phyloP scores from a whole-genome alignment of 2,888 invertebrate genomes.

The Phengaris alcon region DNA sequence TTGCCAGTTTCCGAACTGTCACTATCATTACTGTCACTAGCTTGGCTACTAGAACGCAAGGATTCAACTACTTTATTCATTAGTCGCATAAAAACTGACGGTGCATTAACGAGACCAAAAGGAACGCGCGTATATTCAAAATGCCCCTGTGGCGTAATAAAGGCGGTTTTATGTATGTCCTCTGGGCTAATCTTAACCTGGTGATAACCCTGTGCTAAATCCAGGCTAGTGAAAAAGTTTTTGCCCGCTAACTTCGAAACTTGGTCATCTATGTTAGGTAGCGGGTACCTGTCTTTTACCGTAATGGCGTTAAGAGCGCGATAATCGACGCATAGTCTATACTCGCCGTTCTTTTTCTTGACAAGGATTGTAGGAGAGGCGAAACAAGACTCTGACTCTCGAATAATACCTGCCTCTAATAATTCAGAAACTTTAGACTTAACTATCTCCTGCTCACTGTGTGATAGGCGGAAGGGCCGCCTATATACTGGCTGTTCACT shows the following conservation, averaged over 20 bases:
- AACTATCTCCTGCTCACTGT: conserved; percentile 38
- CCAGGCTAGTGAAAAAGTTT: conserved; percentile 39
- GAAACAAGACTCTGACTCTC: conserved; percentile 39
- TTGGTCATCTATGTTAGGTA: conserved; percentile 43
- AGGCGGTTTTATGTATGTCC: conserved; percentile 39
- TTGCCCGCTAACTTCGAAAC: conserved; percentile 39
- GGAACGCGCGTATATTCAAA: conserved; percentile 40
- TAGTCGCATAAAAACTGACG: no score
- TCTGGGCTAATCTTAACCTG: conserved; percentile 35
- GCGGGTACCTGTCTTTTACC: conserved; percentile 40
- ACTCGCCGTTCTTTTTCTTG: conserved; percentile 41
- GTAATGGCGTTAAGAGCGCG: conserved; percentile 32
- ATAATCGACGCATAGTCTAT: conserved; percentile 29
- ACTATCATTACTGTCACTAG: no score
- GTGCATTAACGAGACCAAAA: conserved; percentile 40
- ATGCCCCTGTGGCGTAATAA: conserved; percentile 39
- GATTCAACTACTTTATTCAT: no score
- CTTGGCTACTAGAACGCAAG: no score
- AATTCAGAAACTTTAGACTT: conserved; percentile 36
- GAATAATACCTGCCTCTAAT: conserved; percentile 41
- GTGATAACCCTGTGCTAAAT: conserved; percentile 40
- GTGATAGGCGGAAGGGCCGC: conserved; percentile 37
- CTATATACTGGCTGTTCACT: conserved; percentile 36
- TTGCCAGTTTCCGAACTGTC: no score
- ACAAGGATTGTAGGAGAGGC: conserved; percentile 42